These are phyloP conservation scores for Tricholauxania praeusta DNA, from an alignment of 2,888 invertebrate species.

Conservation along the genomic window DNA sequence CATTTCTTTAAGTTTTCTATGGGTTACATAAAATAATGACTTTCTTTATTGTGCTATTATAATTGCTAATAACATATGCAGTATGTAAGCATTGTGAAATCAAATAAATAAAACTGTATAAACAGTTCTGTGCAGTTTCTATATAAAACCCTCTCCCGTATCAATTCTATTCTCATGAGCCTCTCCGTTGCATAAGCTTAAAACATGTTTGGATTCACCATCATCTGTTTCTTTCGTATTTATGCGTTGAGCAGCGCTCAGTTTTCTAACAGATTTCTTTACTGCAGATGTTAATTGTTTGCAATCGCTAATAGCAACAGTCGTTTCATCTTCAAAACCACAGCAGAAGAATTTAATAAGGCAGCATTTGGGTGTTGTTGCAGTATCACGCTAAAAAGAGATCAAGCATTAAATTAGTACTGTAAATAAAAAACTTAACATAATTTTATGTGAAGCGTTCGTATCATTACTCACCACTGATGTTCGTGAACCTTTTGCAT, in stretches of 20 bases:
- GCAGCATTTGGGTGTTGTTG: neutral
- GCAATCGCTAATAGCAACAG: conserved; percentile 11
- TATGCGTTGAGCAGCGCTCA: neutral
- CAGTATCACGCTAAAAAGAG: conserved; percentile 2
- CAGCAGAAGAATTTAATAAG: conserved; percentile 17
- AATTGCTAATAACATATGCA: too few relatives aligned
- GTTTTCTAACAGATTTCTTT: neutral
- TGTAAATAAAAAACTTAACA: neutral
- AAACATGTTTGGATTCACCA: conserved; percentile 10
- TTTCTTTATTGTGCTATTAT: too few relatives aligned
- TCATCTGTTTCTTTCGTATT: conserved; percentile 28
- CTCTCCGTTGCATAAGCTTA: conserved; percentile 27
- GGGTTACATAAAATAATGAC: too few relatives aligned
- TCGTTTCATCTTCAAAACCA: neutral
- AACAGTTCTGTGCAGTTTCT: neutral
- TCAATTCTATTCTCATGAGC: conserved; percentile 18
- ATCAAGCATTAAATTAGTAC: neutral
- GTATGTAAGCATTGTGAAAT: too few relatives aligned
- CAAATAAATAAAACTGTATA: too few relatives aligned
- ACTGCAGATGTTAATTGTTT: conserved; percentile 17
- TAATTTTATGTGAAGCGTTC: neutral
- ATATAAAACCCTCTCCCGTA: conserved; percentile 37
- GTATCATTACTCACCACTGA: neutral
- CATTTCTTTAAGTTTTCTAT: too few relatives aligned
- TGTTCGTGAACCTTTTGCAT: neutral